Base-by-base conservation (phyloP, 2,113 vertebrate genomes). In the Takifugu flavidus region DNA sequence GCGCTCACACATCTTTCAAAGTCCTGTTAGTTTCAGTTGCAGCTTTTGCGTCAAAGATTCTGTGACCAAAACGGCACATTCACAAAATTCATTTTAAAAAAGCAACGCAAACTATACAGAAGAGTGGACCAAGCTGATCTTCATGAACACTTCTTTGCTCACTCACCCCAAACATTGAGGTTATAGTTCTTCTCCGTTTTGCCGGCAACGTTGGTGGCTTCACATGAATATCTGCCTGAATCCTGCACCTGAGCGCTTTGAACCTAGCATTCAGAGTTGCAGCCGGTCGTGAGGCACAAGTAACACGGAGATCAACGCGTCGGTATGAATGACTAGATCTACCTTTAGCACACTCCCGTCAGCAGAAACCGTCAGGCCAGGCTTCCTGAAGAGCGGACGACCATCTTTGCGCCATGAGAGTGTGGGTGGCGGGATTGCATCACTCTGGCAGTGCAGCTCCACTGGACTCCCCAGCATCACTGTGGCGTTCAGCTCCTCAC, bases 111-210 rank as follows among this genome's bases (percentile, higher is more conserved):
- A 51, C 7, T 45, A 1, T 46, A 13, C 7, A 5, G 28, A 6
- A 45, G 26, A 60, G 12, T 29, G n/a, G 25, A 2, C 43, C 3
- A 53, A 10, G 34, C 34, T 39, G 34, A 39, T 39, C 34, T 39
- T 10, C 7, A 39, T 39, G 3, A 3, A 39, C 11, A 39, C 8
- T 39, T 39, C 34, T 39, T 39, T 39, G 34, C 34, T 39, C 7
- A 79, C 95, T 93, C 84, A 99, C 97, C 95, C 96, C 92, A 96
- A 39, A 99, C 88, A 58, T 96, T 97, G 56, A 99, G 92, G 77
- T 98, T 99, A 68, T 95, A 99, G 82, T 96, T 95, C 86, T 95
- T 99, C 77, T 96, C 94, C 0, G 92, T 96, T 88, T 96, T 99
- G 14, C 97, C 97, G 55, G 96, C 97, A 52, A 97, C 66, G 47